Conservation (phyloP, 2,113 vertebrate species). For the Urocynchramus pylzowi region DNA sequence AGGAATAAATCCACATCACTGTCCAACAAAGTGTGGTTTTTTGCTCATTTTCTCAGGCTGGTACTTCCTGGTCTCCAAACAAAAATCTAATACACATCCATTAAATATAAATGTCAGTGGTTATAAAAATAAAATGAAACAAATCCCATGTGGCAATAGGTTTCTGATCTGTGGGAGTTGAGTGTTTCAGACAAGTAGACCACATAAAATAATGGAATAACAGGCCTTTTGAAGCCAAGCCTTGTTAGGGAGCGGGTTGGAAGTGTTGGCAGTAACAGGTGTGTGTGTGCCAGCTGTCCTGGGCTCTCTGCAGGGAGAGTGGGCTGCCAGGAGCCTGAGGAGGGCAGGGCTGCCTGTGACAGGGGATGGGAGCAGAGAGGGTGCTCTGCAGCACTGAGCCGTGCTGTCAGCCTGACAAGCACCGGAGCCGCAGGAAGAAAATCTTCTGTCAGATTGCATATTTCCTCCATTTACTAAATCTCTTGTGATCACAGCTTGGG, state of each 20-base stretch:
- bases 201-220: neutral
- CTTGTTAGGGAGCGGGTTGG: neutral
- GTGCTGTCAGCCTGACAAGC: neutral
- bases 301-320: neutral
- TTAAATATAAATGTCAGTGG: neutral
- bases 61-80: neutral
- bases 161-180: neutral
- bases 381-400: neutral
- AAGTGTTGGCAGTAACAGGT: neutral
- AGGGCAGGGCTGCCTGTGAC: neutral
- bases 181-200: neutral
- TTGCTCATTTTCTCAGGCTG: neutral
- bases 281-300: neutral
- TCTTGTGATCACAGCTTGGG: conserved; percentile 6
- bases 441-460: conserved; percentile 2
- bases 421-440: neutral
- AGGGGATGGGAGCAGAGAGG: neutral
- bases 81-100: neutral
- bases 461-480: conserved; percentile 6
- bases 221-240: neutral
- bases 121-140: neutral
- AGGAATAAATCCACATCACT: neutral
- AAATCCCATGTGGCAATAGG: neutral
- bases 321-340: neutral
- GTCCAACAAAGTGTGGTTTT: neutral